phyloP scores from a whole-genome alignment of 2,888 invertebrate species.

The Dexiosoma caninum region DNA sequence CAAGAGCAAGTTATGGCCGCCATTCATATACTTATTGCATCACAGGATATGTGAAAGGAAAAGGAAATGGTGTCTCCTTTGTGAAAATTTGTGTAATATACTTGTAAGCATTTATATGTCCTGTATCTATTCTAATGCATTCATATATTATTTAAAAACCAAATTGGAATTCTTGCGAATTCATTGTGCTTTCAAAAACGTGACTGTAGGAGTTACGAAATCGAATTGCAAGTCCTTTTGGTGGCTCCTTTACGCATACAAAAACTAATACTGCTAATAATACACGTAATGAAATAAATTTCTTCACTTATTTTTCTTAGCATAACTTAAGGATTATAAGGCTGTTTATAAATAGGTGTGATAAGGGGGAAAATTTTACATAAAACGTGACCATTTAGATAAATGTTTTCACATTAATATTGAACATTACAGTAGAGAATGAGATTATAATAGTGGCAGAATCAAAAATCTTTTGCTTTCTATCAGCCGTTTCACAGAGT shows the following conservation, averaged over 20 bases:
- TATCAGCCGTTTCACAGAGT: no score
- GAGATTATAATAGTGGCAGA: no score
- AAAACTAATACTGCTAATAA: neutral
- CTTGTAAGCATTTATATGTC: no score
- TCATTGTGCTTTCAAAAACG: constrained; percentile 42
- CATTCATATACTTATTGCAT: neutral
- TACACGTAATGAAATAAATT: constrained; percentile 15
- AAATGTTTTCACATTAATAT: no score
- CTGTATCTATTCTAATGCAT: neutral
- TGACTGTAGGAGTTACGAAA: constrained; percentile 35
- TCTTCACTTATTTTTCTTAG: constrained; percentile 12
- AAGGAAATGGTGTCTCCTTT: neutral
- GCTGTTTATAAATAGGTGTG: neutral
- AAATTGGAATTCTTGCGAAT: constrained; percentile 19
- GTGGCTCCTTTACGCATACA: neutral
- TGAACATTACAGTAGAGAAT: no score
- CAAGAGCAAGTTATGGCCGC: neutral
- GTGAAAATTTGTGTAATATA: neutral
- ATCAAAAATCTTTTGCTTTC: no score
- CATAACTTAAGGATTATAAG: neutral
- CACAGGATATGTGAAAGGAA: neutral
- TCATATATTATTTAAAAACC: neutral
- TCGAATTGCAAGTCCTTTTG: neutral
- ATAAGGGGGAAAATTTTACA: neutral
- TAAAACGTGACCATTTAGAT: constrained; percentile 17